Conservation (phyloP, 2,888 invertebrate genomes). For the Campoplex nolae region DNA sequence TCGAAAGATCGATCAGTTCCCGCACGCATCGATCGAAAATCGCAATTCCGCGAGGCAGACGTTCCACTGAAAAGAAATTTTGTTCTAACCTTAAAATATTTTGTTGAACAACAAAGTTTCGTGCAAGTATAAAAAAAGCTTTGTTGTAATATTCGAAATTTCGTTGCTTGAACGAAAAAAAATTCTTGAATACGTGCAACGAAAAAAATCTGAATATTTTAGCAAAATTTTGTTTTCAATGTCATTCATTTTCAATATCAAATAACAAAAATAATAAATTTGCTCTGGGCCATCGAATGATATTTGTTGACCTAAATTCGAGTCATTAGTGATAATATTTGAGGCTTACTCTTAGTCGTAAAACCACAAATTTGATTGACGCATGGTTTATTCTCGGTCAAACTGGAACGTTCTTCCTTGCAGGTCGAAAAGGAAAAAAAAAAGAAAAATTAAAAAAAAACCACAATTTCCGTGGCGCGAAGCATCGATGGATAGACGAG, state of each 20-base stretch:
- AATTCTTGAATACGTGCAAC: no score
- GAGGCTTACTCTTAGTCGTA: not conserved
- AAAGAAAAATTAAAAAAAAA: not conserved
- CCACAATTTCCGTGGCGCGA: not conserved
- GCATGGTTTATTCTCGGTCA: not conserved
- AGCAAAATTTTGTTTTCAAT: no score
- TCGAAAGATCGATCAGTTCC: not conserved
- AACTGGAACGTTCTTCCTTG: not conserved
- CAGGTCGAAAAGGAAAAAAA: not conserved
- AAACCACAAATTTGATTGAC: constrained; percentile 25
- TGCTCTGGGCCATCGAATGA: not conserved
- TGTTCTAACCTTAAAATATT: no score
- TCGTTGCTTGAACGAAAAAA: no score
- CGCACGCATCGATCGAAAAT: not conserved
- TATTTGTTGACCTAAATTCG: not conserved
- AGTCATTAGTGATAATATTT: not conserved
- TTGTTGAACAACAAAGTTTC: no score
- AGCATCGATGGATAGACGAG: constrained; percentile 1
- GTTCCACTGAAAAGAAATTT: no score
- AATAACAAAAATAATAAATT: not conserved
- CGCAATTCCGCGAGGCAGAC: not conserved
- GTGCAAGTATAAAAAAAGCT: no score
- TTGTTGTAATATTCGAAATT: no score
- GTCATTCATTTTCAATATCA: not conserved
- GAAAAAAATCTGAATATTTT: no score